Conservation (phyloP, 2,113 vertebrate species). For the Saguinus imperator region DNA sequence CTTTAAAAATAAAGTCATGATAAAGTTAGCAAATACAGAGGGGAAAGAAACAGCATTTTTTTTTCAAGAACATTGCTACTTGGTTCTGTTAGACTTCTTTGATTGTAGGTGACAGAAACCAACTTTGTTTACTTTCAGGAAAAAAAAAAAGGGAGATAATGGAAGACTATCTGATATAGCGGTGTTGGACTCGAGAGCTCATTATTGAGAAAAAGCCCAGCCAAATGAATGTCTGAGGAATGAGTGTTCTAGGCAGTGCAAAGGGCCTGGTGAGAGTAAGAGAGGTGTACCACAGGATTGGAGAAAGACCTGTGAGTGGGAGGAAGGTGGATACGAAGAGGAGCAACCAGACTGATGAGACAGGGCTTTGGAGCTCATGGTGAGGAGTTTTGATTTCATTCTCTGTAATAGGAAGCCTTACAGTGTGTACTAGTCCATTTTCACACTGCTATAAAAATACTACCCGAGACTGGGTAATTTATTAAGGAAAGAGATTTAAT, state of each 20-base stretch:
- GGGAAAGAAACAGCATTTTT: not conserved
- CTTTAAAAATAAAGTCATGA: not conserved
- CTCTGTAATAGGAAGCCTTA: not conserved
- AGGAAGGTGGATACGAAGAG: fast-evolving
- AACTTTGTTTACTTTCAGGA: not conserved
- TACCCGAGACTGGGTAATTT: too few relatives aligned
- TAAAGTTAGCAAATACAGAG: not conserved
- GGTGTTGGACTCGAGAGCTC: not conserved
- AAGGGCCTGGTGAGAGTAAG: not conserved
- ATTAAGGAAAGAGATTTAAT: too few relatives aligned
- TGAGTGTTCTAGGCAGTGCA: not conserved
- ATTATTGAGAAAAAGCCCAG: not conserved
- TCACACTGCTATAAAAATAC: too few relatives aligned
- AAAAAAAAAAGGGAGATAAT: not conserved
- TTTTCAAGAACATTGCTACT: not conserved
- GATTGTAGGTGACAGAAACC: not conserved
- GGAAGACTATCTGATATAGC: not conserved
- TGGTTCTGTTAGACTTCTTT: not conserved
- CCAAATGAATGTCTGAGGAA: not conserved
- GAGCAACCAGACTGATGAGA: too few relatives aligned
- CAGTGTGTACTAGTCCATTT: too few relatives aligned
- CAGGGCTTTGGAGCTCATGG: not conserved
- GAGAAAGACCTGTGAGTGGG: not conserved
- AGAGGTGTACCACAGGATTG: fast-evolving
- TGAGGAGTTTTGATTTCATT: not conserved